Conservation (phyloP, 1,140 invertebrate genomes). For the Calephelis virginiensis region DNA sequence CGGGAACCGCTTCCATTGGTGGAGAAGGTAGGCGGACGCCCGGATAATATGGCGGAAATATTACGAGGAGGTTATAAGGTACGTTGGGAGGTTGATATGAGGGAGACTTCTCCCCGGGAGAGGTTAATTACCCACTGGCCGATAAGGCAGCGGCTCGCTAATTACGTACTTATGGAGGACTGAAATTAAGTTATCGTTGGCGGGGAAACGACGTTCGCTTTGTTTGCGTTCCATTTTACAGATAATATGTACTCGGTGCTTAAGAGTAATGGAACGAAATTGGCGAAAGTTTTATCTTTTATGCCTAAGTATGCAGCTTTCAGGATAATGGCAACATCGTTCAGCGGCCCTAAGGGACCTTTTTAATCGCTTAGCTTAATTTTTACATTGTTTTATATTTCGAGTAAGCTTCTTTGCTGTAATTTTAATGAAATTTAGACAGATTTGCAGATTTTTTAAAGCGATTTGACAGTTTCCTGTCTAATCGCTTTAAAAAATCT, state of each 20-base stretch:
- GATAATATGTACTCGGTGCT: slow-evolving; percentile 68
- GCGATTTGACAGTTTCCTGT: too few relatives aligned
- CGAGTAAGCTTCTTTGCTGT: slow-evolving; percentile 28
- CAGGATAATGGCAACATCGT: slow-evolving; percentile 70
- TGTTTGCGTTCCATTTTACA: slow-evolving; percentile 75
- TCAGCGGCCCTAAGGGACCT: slow-evolving; percentile 51
- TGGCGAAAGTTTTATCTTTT: slow-evolving; percentile 71
- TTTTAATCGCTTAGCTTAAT: slow-evolving; percentile 73
- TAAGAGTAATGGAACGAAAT: slow-evolving; percentile 72
- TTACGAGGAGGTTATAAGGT: slow-evolving; percentile 74
- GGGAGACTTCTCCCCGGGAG: slow-evolving; percentile 45
- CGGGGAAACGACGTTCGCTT: slow-evolving; percentile 72
- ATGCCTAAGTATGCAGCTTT: slow-evolving; percentile 51
- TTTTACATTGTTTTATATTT: slow-evolving; percentile 57
- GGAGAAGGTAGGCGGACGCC: slow-evolving; percentile 71
- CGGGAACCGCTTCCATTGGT: slow-evolving; percentile 71
- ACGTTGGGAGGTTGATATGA: slow-evolving; percentile 42
- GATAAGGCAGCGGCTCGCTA: slow-evolving; percentile 77
- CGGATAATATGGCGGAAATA: slow-evolving; percentile 76
- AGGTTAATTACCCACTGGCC: slow-evolving; percentile 77
- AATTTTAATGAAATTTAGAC: background rate
- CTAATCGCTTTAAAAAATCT: too few relatives aligned
- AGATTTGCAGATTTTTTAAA: background rate
- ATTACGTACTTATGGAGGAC: slow-evolving; percentile 78
- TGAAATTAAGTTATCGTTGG: slow-evolving; percentile 78